These are phyloP conservation scores for Exocentrus adspersus DNA, from an alignment of 2,888 invertebrate species.

Conservation along the genomic window DNA sequence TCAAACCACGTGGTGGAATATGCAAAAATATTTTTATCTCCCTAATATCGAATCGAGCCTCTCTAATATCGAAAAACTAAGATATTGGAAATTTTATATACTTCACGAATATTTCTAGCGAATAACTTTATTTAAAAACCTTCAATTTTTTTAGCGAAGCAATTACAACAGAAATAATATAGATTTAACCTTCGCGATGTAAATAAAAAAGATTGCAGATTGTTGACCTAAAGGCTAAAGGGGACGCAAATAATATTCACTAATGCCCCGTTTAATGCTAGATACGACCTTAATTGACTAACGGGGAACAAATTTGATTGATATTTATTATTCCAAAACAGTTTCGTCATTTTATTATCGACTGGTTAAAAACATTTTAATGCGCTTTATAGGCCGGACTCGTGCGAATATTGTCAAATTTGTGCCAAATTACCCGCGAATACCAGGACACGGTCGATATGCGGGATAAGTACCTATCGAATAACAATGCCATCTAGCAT, in stretches of 20 bases:
- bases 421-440: conserved; percentile 13
- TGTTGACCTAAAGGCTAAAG: conserved; percentile 7
- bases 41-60: too few relatives aligned
- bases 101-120: too few relatives aligned
- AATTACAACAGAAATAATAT: too few relatives aligned
- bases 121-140: too few relatives aligned
- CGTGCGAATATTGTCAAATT: conserved; percentile 12
- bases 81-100: too few relatives aligned
- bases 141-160: too few relatives aligned
- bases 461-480: conserved; percentile 6
- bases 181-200: too few relatives aligned
- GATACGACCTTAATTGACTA: conserved; percentile 10
- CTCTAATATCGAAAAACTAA: too few relatives aligned
- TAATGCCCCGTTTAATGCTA: conserved; percentile 9
- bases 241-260: background rate
- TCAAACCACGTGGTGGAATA: too few relatives aligned
- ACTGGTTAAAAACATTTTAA: conserved; percentile 3
- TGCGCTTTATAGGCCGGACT: background rate
- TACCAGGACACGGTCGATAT: conserved; percentile 19
- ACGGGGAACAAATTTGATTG: background rate
- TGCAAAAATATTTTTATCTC: too few relatives aligned
- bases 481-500: conserved; percentile 9
- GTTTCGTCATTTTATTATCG: background rate
- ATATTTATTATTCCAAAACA: background rate
- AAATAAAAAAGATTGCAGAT: conserved; percentile 1